Percentiles rank a stretch among this genome's conserved stretches.
Conservation (phyloP, 1,140 invertebrate genomes). For the Agrypnia vestita region DNA sequence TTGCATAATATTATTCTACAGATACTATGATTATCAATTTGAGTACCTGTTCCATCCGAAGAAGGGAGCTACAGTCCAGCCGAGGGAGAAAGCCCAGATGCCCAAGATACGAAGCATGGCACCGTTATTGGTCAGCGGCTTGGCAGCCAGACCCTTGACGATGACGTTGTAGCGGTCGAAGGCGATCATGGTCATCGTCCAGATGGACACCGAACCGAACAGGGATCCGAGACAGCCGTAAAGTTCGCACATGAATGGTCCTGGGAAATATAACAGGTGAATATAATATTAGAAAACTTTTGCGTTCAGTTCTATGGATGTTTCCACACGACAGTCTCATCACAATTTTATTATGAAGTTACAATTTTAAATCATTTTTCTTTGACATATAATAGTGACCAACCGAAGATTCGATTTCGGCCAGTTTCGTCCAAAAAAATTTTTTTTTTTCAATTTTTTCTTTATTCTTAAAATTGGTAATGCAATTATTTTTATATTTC, state of each 20-base stretch:
- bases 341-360: too few relatives aligned
- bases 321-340: too few relatives aligned
- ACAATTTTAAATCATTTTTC: too few relatives aligned
- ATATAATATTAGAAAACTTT: too few relatives aligned
- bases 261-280: slow-evolving; percentile 63
- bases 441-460: too few relatives aligned
- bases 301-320: too few relatives aligned
- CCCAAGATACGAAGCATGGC: slow-evolving; percentile 79
- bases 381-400: too few relatives aligned
- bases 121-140: slow-evolving; percentile 79
- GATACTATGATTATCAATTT: neutral
- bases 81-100: slow-evolving; percentile 80
- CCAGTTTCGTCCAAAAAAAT: too few relatives aligned
- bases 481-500: too few relatives aligned
- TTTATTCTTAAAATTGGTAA: too few relatives aligned
- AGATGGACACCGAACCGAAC: slow-evolving; percentile 88
- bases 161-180: slow-evolving; percentile 92
- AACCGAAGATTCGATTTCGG: too few relatives aligned
- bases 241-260: slow-evolving; percentile 86
- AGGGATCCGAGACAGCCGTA: slow-evolving; percentile 86
- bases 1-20: too few relatives aligned
- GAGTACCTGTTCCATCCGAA: slow-evolving; percentile 79
- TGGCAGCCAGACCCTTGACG: slow-evolving; percentile 82
- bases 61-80: slow-evolving; percentile 81
- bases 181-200: slow-evolving; percentile 89